phyloP scores from a whole-genome alignment of 2,797 vertebrate species.

The Protonibea diacanthus region DNA sequence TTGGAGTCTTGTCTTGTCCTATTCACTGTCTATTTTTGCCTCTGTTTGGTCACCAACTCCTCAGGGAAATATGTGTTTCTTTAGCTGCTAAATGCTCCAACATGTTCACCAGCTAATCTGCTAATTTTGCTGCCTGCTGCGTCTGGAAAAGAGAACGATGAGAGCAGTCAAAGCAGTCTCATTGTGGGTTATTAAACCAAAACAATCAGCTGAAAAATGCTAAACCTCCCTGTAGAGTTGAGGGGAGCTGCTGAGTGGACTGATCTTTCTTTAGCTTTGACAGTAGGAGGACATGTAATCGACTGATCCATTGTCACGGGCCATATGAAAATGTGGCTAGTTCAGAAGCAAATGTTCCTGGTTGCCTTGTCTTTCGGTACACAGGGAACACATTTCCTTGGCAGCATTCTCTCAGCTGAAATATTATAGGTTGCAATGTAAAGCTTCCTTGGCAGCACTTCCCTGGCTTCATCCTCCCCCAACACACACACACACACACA shows the following conservation, averaged over 20 bases:
- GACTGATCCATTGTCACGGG: not conserved
- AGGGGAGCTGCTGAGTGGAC: not conserved
- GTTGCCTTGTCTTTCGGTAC: not conserved
- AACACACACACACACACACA: constrained; percentile 19
- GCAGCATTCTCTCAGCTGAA: not conserved
- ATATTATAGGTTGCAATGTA: constrained; percentile 16
- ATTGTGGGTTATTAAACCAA: not conserved
- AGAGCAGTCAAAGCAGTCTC: not conserved
- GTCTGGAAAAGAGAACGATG: not conserved
- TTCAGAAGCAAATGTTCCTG: not conserved
- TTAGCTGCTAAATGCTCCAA: not conserved
- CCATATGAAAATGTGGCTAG: not conserved
- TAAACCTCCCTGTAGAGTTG: not conserved
- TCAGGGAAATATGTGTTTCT: not conserved
- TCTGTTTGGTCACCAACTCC: not conserved
- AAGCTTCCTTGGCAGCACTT: constrained; percentile 35
- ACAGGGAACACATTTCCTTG: not conserved
- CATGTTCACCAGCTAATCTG: not conserved
- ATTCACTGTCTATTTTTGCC: not conserved
- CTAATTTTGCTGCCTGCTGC: not conserved
- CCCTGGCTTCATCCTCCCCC: constrained; percentile 19
- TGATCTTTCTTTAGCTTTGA: not conserved
- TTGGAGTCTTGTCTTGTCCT: not conserved
- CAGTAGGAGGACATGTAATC: not conserved
- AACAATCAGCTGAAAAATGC: not conserved